Conservation (phyloP, 2,888 invertebrate genomes). For the Ernsta delagoae region DNA sequence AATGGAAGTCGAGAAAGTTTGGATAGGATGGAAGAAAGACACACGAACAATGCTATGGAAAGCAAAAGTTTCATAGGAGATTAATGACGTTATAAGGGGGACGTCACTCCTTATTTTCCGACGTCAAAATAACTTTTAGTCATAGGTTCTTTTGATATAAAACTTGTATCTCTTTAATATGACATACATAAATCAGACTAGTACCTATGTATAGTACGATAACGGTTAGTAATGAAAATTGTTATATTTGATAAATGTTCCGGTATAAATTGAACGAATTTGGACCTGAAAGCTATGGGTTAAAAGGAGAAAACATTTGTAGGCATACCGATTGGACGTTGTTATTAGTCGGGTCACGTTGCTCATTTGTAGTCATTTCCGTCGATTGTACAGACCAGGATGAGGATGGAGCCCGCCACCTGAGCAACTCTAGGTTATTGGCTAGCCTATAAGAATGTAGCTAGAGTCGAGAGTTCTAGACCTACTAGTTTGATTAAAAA, state of each 20-base stretch:
- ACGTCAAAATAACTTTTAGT: conserved; percentile 8
- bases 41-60: conserved; percentile 45
- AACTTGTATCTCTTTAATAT: background rate
- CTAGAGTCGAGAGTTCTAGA: too few relatives aligned
- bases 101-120: conserved; percentile 15
- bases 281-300: background rate
- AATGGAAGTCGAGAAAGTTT: conserved; percentile 46
- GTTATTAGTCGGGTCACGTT: conserved; percentile 17
- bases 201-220: background rate
- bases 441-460: too few relatives aligned
- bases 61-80: conserved; percentile 43
- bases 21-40: conserved; percentile 32
- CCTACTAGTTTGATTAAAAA: too few relatives aligned
- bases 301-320: conserved; percentile 3
- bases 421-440: too few relatives aligned
- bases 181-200: background rate
- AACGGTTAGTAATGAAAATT: too few relatives aligned
- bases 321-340: background rate
- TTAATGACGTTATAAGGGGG: conserved; percentile 23
- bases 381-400: conserved; percentile 2
- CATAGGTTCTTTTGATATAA: background rate
- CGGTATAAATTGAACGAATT: background rate
- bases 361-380: conserved; percentile 23
- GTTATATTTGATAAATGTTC: background rate
- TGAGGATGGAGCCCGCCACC: background rate